Base-by-base conservation (phyloP, 1,140 invertebrate genomes). In the Euglossa dilemma region DNA sequence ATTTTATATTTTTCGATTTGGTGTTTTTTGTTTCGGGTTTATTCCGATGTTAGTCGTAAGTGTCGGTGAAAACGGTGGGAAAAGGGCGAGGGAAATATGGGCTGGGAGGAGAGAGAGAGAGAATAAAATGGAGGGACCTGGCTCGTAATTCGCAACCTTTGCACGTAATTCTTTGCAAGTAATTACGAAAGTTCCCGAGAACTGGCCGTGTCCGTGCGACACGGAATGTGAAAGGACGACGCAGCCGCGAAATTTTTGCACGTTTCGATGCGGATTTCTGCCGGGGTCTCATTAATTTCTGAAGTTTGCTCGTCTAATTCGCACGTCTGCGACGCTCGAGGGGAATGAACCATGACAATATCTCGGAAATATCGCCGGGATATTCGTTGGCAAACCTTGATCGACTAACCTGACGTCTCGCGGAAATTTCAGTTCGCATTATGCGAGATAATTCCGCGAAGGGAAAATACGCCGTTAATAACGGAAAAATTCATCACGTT, bases 141-240 rank as follows among this genome's bases (percentile, higher is more conserved):
- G 73, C 54, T 64, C 50, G 69, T 20, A 66, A 63, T 74, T 74
- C 14, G 12, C 54, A 72, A 64, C 2, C 50, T 20, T 52, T 63
- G 23, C 28, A 9, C 52, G 71, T 47, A 57, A 81, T 74, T 56
- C 50, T 47, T 59, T 36, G 52, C 59, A 12, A 59, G 45, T 50
- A 28, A 45, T 79, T 59, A 79, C 36, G 79, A 81, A 79, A 74
- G 6, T 81, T n/a, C 16, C 16, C 6, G 16, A 23, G 72, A 61
- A 45, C 7, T 50, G 20, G 43, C 45, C 43, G 61, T 18, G 57
- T 11, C 18, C 43, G 23, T 6, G 73, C 25, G 28, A 56, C 23
- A 43, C 45, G 69, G 80, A 66, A 75, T 50, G 80, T 67, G 61
- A 81, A 75, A 81, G 72, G 72, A 57, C 50, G 59, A 45, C 4